phyloP scores from a whole-genome alignment of 2,113 vertebrate species.

The Pycnonotus jocosus region DNA sequence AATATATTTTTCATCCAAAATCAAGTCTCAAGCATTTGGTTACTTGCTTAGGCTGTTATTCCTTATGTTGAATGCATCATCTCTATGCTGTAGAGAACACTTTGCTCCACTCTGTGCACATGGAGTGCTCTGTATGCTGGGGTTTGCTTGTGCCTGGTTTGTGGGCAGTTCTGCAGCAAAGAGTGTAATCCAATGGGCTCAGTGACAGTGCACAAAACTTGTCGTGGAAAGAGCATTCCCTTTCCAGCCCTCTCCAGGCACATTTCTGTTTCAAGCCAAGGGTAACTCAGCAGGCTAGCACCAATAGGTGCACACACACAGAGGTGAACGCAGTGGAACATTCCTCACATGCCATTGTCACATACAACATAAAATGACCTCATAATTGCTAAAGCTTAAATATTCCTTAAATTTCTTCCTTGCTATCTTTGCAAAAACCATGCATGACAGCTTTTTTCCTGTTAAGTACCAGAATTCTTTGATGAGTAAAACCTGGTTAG shows the following conservation, averaged over 20 bases:
- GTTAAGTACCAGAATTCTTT: neutral
- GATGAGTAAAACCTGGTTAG: neutral
- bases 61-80: neutral
- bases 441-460: neutral
- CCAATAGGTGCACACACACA: neutral
- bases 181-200: neutral
- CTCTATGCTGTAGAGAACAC: neutral
- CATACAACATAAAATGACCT: neutral
- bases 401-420: neutral
- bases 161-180: neutral
- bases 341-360: rapidly evolving
- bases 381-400: neutral
- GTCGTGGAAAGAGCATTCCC: neutral
- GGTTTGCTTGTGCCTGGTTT: neutral
- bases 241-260: neutral
- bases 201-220: neutral
- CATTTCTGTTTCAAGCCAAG: neutral
- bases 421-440: neutral
- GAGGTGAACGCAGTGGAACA: neutral
- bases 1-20: neutral
- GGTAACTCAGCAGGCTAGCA: neutral
- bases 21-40: neutral
- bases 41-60: neutral
- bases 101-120: neutral
- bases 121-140: rapidly evolving